A percentile compares a stretch with the other conserved stretches of the same genome.
Conservation (phyloP, 1,140 invertebrate genomes). For the Metaphire vulgaris region DNA sequence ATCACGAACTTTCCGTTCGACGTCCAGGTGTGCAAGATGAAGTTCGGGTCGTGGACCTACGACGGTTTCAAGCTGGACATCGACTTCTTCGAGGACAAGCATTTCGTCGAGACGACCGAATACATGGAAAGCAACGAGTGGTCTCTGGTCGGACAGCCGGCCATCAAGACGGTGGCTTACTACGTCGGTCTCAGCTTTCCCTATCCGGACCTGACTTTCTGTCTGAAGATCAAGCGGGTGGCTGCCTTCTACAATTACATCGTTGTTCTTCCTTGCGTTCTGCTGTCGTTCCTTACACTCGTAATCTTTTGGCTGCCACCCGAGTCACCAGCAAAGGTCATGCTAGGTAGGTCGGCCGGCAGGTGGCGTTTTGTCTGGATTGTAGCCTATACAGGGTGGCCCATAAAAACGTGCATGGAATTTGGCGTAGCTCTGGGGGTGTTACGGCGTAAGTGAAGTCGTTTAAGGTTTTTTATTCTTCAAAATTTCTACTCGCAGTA, state of each 20-base stretch:
- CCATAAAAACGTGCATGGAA: too few species aligned
- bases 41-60: too few species aligned
- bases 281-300: conserved; percentile 52
- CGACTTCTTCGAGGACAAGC: conserved; percentile 37
- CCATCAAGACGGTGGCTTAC: conserved; percentile 41
- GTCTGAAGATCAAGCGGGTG: conserved; percentile 43
- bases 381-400: too few species aligned
- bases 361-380: too few species aligned
- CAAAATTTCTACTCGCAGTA: too few species aligned
- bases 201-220: conserved; percentile 51
- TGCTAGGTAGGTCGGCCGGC: conserved; percentile 48
- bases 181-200: conserved; percentile 51
- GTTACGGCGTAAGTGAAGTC: too few species aligned
- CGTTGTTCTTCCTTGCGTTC: conserved; percentile 49
- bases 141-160: conserved; percentile 42
- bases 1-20: too few species aligned
- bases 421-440: too few species aligned
- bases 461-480: too few species aligned
- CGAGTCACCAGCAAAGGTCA: conserved; percentile 53
- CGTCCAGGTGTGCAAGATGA: too few species aligned
- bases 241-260: conserved; percentile 53
- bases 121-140: conserved; percentile 53
- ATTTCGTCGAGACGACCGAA: conserved; percentile 46
- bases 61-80: too few species aligned
- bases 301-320: conserved; percentile 53